Evolutionary conservation across 2,797 vertebrate genomes (phyloP).

Genomic region (Saxicola maurus): DNA sequence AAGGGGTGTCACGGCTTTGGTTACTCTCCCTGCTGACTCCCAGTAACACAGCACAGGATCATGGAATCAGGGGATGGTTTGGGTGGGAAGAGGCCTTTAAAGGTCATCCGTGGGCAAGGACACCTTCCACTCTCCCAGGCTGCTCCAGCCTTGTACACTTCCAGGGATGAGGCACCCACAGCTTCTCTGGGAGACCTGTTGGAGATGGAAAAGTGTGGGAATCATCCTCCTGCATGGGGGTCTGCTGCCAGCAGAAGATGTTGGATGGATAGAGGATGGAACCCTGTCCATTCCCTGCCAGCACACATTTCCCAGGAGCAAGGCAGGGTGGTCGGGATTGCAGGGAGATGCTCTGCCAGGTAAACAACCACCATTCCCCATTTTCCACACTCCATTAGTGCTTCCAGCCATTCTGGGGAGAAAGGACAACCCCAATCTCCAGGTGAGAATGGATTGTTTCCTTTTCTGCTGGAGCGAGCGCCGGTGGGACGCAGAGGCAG

Average conservation of each 20-base stretch:
- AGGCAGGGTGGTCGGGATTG: accelerated
- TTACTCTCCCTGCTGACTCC: neutral
- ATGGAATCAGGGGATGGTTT: neutral
- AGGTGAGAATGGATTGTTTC: neutral
- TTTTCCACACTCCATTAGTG: neutral
- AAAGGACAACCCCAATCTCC: neutral
- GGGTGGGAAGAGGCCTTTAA: neutral
- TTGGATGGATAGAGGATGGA: neutral
- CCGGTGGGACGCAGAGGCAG: accelerated
- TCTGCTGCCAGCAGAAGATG: neutral
- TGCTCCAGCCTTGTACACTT: neutral
- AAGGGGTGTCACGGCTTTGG: accelerated
- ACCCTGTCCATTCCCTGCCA: neutral
- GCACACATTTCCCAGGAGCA: accelerated
- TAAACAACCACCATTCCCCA: neutral
- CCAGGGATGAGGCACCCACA: neutral
- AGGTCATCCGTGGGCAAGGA: neutral
- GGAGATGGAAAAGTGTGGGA: neutral
- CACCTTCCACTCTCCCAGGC: neutral
- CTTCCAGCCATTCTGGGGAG: neutral
- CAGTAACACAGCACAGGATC: neutral
- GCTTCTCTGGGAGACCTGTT: neutral
- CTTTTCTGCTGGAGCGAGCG: neutral
- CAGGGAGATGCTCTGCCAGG: neutral
- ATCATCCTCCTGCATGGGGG: accelerated